Conservation (phyloP, 2,888 invertebrate genomes). For the Dendrolimus pini region DNA sequence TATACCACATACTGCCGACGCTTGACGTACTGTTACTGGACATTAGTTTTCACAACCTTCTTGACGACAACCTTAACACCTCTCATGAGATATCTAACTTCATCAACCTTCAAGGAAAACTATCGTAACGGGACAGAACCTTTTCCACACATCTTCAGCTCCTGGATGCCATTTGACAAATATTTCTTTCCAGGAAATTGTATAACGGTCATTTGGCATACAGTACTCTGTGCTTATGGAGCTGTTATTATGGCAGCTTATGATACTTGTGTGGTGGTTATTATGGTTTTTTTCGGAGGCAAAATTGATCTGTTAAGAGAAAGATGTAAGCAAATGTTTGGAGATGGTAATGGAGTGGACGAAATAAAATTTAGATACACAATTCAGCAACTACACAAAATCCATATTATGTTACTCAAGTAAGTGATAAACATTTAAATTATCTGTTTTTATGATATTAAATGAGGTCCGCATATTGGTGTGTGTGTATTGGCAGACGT, state of each 20-base stretch:
- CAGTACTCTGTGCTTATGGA: slow-evolving; percentile 38
- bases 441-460: too few relatives aligned
- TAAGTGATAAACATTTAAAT: slow-evolving; percentile 25
- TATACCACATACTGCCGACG: slow-evolving; percentile 53
- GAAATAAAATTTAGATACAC: slow-evolving; percentile 24
- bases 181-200: slow-evolving; percentile 47
- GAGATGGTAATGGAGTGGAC: slow-evolving; percentile 17
- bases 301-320: slow-evolving; percentile 49
- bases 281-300: slow-evolving; percentile 57
- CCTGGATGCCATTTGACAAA: slow-evolving; percentile 61
- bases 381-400: slow-evolving; percentile 39
- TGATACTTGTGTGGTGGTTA: slow-evolving; percentile 43
- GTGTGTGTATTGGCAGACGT: too few relatives aligned
- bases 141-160: slow-evolving; percentile 59
- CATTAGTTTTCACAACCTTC: slow-evolving; percentile 46
- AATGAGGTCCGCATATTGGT: too few relatives aligned
- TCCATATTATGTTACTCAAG: slow-evolving; percentile 45
- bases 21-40: slow-evolving; percentile 51
- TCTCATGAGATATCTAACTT: slow-evolving; percentile 38
- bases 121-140: slow-evolving; percentile 40
- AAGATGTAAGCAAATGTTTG: slow-evolving; percentile 46
- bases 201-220: slow-evolving; percentile 49
- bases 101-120: slow-evolving; percentile 35
- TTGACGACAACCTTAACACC: slow-evolving; percentile 37
- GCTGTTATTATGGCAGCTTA: slow-evolving; percentile 44